These are phyloP conservation scores for Chromoteleia sp. DNA, from an alignment of 2,888 invertebrate genomes.

Conservation along the genomic window DNA sequence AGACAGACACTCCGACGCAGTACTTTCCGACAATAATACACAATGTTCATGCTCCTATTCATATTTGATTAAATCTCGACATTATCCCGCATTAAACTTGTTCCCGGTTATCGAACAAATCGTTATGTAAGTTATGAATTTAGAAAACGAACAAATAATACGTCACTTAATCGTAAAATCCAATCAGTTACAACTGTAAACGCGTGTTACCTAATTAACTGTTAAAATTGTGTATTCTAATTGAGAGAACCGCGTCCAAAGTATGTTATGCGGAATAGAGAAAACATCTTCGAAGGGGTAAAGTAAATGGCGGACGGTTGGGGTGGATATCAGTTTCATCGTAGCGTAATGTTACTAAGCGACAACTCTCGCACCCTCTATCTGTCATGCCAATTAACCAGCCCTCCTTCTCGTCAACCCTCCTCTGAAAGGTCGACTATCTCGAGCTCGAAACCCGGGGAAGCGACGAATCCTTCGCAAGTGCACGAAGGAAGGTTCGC, in stretches of 20 bases:
- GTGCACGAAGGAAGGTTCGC: slow-evolving; percentile 1
- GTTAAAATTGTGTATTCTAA: slow-evolving; percentile 33
- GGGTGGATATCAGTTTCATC: slow-evolving; percentile 79
- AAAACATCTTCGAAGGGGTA: slow-evolving; percentile 65
- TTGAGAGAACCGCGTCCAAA: slow-evolving; percentile 37
- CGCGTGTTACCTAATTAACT: slow-evolving; percentile 22
- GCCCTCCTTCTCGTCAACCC: slow-evolving; percentile 72
- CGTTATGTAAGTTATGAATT: too few relatives aligned
- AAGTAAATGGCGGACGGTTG: slow-evolving; percentile 50
- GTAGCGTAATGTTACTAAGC: slow-evolving; percentile 81
- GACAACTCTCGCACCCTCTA: slow-evolving; percentile 82
- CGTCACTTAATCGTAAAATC: too few relatives aligned
- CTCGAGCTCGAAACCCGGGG: slow-evolving; percentile 31
- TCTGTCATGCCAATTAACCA: slow-evolving; percentile 81
- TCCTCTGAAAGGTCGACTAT: slow-evolving; percentile 48
- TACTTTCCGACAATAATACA: slow-evolving; percentile 53
- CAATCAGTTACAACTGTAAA: background rate
- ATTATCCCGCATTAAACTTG: slow-evolving; percentile 8
- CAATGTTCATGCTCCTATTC: slow-evolving; percentile 41
- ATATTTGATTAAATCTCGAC: slow-evolving; percentile 51
- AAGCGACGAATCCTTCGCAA: slow-evolving; percentile 45
- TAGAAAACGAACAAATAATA: too few relatives aligned
- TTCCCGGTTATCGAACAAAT: too few relatives aligned
- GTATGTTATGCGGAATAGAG: slow-evolving; percentile 49
- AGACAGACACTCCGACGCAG: slow-evolving; percentile 49